Evolutionary conservation across 2,888 invertebrate species (phyloP).

Genomic region (Junonia oenone): DNA sequence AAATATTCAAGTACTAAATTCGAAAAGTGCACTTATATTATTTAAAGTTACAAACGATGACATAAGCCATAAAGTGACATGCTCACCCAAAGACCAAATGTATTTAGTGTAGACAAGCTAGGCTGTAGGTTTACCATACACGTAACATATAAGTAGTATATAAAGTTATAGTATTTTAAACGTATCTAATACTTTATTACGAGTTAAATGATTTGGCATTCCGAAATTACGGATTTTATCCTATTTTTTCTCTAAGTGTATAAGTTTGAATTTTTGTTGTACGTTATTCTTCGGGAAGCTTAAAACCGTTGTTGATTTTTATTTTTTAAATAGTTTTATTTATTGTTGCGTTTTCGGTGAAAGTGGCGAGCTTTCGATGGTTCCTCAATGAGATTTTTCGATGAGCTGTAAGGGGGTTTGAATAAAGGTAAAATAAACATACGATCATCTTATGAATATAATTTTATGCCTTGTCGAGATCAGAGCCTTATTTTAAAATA

Average conservation of each 20-base stretch:
- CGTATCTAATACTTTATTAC: slow-evolving; percentile 45
- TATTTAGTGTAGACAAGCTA: slow-evolving; percentile 71
- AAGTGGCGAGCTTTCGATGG: slow-evolving; percentile 44
- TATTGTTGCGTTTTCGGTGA: slow-evolving; percentile 55
- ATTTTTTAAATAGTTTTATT: slow-evolving; percentile 47
- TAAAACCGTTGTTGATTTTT: slow-evolving; percentile 50
- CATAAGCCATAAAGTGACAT: slow-evolving; percentile 73
- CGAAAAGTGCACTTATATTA: slow-evolving; percentile 75
- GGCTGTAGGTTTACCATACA: slow-evolving; percentile 59
- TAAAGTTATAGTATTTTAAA: slow-evolving; percentile 50
- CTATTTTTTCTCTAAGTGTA: slow-evolving; percentile 22
- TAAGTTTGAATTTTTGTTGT: slow-evolving; percentile 35
- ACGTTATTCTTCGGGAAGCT: slow-evolving; percentile 39
- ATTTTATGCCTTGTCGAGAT: slow-evolving; percentile 53
- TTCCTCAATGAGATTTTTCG: slow-evolving; percentile 51
- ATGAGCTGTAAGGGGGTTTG: slow-evolving; percentile 14
- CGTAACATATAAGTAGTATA: slow-evolving; percentile 56
- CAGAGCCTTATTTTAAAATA: slow-evolving; percentile 58
- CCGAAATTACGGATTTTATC: slow-evolving; percentile 35
- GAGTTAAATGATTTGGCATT: slow-evolving; percentile 48
- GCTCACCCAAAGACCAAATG: slow-evolving; percentile 79
- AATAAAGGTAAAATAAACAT: not conserved
- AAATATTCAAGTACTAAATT: slow-evolving; percentile 61
- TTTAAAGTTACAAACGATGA: slow-evolving; percentile 62
- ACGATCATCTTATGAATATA: slow-evolving; percentile 20